Base-by-base conservation (phyloP, 2,888 invertebrate genomes). In the Caenorhabditis japonica region DNA sequence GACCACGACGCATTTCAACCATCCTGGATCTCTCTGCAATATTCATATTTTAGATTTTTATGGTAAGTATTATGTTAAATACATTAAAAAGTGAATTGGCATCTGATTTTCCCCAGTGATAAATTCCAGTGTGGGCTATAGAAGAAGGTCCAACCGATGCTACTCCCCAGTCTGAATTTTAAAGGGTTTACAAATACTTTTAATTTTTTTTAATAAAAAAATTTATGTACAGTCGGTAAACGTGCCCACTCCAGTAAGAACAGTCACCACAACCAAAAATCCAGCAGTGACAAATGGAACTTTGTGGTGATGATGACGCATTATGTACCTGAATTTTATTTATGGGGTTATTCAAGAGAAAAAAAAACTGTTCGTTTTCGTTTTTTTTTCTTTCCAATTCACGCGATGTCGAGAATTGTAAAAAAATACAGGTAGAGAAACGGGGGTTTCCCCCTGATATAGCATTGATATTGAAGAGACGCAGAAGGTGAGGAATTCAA, bases 1-100 rank as follows among this genome's bases (percentile, higher is more conserved):
- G 7, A 75, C 70, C n/a, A 71, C 75, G 2, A 70, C 69, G 15
- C 75, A 75, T 38, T 75, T 44, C 27, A 59, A 25, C 75, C 75
- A 75, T 58, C 58, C 58, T 7, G 75, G 69, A 10, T 43, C 38
- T 39, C 34, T 55, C 47, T 74, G 58, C 25, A 73, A 59, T 0
- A 5, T 3, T 34, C 4, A 3, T 39, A 3, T 17, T 25, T n/a
- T 21, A 21, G 10, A 44, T 25, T 4, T 46, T 46, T 10, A 23
- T 3, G 15, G 4, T 15, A n/a, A 25, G 3, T 3, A 3, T 19
- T n/a, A n/a, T n/a, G n/a, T n/a, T n/a, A 3, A 38, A 23, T 4
- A 39, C 61, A 17, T 46, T 53, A 47, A 64, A 64, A 2, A 34
- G n/a, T 2, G 13, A 19, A 27, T 64, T 59, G 4, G 62, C 75